Percentiles rank a stretch among this genome's conserved stretches.
Conservation (phyloP, 2,797 vertebrate species). For the Liasis olivaceus region DNA sequence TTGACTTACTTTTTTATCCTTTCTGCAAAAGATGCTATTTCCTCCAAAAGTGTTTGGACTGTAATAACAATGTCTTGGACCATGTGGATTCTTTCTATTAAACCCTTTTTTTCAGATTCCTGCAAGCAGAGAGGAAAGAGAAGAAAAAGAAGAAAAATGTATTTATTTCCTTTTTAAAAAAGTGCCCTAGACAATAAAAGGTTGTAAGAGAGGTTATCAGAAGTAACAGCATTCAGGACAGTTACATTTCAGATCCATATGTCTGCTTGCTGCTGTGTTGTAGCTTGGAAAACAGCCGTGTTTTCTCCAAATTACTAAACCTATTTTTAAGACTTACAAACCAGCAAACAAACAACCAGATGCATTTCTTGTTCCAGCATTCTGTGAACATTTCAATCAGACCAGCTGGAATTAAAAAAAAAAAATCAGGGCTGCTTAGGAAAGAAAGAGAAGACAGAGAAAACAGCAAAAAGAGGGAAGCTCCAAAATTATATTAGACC, state of each 20-base stretch:
- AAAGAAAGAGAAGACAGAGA: background rate
- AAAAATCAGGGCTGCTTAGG: background rate
- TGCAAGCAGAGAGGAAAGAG: conserved; percentile 53
- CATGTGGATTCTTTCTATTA: conserved; percentile 97
- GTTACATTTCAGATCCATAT: background rate
- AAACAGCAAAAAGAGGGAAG: background rate
- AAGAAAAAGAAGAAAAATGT: background rate
- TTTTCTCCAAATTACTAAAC: background rate
- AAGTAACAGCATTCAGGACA: background rate
- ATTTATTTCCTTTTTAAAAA: background rate
- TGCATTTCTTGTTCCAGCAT: background rate
- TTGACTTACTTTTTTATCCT: conserved; percentile 93
- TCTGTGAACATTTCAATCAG: background rate
- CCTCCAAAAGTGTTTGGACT: conserved; percentile 90
- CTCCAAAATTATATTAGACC: background rate
- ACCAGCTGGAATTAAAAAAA: background rate
- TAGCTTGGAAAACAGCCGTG: background rate
- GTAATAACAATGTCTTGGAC: conserved; percentile 93
- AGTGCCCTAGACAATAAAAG: background rate
- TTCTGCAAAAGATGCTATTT: conserved; percentile 90
- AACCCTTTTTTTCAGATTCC: conserved; percentile 91
- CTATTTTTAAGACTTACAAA: background rate
- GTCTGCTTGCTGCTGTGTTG: background rate
- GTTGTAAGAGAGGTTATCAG: background rate
- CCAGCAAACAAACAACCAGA: background rate